Percentiles rank a stretch among this genome's conserved stretches.
phyloP scores from a whole-genome alignment of 2,888 invertebrate genomes.

The Pardosa pseudoannulata region DNA sequence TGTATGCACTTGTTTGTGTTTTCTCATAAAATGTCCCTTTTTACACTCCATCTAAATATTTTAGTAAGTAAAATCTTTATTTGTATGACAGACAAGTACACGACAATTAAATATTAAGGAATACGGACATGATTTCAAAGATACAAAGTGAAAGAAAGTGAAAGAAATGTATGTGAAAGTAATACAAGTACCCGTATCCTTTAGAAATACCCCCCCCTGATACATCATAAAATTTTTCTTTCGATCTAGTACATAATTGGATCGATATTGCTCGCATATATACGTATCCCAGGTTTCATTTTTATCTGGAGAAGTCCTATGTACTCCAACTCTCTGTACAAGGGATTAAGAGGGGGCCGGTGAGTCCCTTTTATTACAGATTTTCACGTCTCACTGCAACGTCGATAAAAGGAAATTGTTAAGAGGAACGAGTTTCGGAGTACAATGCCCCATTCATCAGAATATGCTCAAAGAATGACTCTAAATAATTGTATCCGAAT shows the following conservation, averaged over 20 bases:
- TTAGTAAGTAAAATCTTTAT: too few species aligned
- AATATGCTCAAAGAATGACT: not conserved
- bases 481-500: not conserved
- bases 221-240: not conserved
- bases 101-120: too few species aligned
- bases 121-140: too few species aligned
- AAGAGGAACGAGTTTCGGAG: not conserved
- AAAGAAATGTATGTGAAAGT: too few species aligned
- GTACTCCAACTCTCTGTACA: not conserved
- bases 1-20: too few species aligned
- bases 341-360: not conserved
- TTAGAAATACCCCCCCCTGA: not conserved
- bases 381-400: slow-evolving; percentile 13
- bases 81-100: too few species aligned
- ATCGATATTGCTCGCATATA: slow-evolving; percentile 9
- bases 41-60: too few species aligned
- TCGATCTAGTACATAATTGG: not conserved
- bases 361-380: slow-evolving; percentile 6
- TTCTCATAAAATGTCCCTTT: too few species aligned
- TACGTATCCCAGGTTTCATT: not conserved
- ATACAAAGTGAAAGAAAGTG: too few species aligned
- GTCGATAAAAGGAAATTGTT: slow-evolving; percentile 6
- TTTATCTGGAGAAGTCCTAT: not conserved
- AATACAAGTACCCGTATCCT: too few species aligned
- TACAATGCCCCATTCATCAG: not conserved